Base-by-base conservation (phyloP, 2,797 vertebrate species). In the Pempheris klunzingeri region DNA sequence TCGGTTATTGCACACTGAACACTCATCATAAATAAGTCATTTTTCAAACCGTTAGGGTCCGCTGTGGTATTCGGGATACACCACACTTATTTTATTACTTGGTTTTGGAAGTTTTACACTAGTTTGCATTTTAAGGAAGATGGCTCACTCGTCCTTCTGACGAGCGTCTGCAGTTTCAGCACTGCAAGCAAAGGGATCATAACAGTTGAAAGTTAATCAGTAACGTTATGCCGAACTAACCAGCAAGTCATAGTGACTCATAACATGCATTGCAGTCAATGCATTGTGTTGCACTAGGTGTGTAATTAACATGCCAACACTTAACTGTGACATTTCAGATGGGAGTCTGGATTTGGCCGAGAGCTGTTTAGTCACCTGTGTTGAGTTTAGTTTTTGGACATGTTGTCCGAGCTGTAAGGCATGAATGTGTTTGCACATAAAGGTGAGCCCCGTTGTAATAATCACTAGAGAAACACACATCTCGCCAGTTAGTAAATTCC, bases 1-100 rank as follows among this genome's bases (percentile, higher is more conserved):
- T 4, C 0, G 0, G 22, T 36, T 34, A 36, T 4, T 26, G 3
- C 12, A 44, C n/a, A 49, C 5, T 18, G 0, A 18, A 7, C 9
- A 63, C 14, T 71, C 20, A 1, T 6, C 4, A 28, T 7, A 38
- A 24, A 4, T 12, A 18, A 63, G 3, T 54, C 17, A 6, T 34
- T 32, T 44, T n/a, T 28, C 10, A 39, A 36, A 14, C 5, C 2
- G 1, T 5, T 7, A 50, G 17, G 3, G 0, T 66, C 7, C 5
- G 15, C 6, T 26, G 30, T 32, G 12, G 0, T 15, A 64, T 55
- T 71, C 69, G 44, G 65, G 1, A 36, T 20, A 32, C 6, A 32
- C 0, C 9, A 28, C 17, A 24, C 14, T 11, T 4, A 32, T 1
- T 54, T 38, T 4, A 43, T 7, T 5, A 18, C 4, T 34, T 28